phyloP scores from a whole-genome alignment of 2,797 vertebrate species.

The Xenopus petersii region DNA sequence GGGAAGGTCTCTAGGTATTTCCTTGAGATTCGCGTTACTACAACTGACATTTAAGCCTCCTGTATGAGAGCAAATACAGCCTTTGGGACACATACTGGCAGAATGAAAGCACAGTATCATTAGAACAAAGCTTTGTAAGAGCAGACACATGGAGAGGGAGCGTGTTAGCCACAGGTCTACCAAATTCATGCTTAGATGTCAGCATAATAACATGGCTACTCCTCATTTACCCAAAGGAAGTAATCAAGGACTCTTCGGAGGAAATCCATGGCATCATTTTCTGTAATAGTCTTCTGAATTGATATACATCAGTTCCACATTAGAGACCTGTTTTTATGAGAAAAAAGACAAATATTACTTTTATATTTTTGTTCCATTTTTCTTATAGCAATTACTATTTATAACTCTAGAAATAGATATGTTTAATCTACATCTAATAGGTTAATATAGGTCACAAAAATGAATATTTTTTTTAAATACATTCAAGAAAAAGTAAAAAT shows the following conservation, averaged over 20 bases:
- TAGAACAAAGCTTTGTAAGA: conserved; percentile 96
- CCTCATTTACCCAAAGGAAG: conserved; percentile 66
- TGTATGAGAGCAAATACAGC: conserved; percentile 86
- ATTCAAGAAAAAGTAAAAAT: no score
- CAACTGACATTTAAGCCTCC: conserved; percentile 91
- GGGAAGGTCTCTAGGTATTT: conserved; percentile 91
- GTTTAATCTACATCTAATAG: no score
- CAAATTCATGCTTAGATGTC: conserved; percentile 89
- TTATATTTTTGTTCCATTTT: no score
- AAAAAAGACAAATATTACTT: no score
- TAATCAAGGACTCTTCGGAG: conserved; percentile 61
- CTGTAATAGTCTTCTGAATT: background rate
- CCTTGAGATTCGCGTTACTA: conserved; percentile 93
- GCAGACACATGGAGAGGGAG: conserved; percentile 97
- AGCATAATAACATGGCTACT: conserved; percentile 85
- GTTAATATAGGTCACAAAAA: no score
- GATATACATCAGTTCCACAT: no score
- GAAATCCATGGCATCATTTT: conserved; percentile 57
- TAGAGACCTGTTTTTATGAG: no score
- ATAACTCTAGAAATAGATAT: no score
- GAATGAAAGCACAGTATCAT: conserved; percentile 98
- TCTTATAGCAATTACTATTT: no score
- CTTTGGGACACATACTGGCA: conserved; percentile 96
- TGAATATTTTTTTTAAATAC: no score
- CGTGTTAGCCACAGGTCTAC: conserved; percentile 96